phyloP scores from a whole-genome alignment of 2,797 vertebrate genomes.

The Natrix natrix region DNA sequence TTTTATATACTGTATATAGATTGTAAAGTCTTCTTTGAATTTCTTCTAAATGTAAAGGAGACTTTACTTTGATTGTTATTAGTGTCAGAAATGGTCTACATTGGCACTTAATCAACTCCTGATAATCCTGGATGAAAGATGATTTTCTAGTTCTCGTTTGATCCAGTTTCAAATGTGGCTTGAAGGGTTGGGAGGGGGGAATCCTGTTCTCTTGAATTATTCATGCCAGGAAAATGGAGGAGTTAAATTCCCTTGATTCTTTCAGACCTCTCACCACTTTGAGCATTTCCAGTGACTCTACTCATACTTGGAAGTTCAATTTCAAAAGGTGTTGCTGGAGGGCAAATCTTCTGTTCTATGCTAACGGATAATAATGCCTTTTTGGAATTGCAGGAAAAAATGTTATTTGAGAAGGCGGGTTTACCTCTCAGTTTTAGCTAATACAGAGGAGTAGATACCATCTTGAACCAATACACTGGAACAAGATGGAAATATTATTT shows the following conservation, averaged over 20 bases:
- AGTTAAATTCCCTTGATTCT: neutral
- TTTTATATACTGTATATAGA: too few relatives aligned
- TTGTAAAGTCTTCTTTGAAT: neutral
- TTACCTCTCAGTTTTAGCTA: neutral
- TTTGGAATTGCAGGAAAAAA: neutral
- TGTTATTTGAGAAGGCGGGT: neutral
- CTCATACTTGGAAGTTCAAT: neutral
- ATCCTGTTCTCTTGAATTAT: neutral
- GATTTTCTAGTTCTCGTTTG: neutral
- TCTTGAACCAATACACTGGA: neutral
- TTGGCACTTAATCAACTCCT: neutral
- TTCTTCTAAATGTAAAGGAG: neutral
- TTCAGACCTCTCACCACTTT: neutral
- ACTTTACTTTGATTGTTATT: neutral
- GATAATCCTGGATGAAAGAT: neutral
- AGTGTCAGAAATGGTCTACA: neutral
- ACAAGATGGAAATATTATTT: neutral
- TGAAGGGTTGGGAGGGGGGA: neutral
- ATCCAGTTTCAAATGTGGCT: neutral
- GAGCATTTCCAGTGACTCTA: neutral
- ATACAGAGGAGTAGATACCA: neutral
- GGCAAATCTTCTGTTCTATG: neutral
- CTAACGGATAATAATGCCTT: neutral
- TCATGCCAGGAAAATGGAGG: neutral
- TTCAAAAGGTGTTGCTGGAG: neutral